Percentiles rank a stretch among this genome's conserved stretches.
These are phyloP conservation scores for Leptobrachium ailaonicum DNA, from an alignment of 2,113 vertebrate species.

Conservation along the genomic window DNA sequence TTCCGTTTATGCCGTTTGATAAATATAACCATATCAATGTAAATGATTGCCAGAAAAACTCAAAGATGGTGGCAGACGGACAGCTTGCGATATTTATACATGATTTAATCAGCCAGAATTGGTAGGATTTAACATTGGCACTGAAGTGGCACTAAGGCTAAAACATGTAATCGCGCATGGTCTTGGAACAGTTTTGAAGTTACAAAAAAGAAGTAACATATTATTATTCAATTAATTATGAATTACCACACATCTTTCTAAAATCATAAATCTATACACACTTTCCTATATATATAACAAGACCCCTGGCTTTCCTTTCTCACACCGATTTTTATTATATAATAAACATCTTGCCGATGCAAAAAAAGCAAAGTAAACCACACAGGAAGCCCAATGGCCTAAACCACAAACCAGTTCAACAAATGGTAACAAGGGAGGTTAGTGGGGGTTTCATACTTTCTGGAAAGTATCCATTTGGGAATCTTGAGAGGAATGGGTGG, in stretches of 20 bases:
- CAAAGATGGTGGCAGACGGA: too few relatives aligned
- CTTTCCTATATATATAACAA: slow-evolving; percentile 35
- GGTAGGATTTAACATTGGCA: too few relatives aligned
- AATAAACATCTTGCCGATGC: slow-evolving; percentile 38
- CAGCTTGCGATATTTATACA: too few relatives aligned
- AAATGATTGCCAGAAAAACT: too few relatives aligned
- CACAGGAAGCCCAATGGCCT: slow-evolving; percentile 42
- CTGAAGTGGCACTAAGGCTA: too few relatives aligned
- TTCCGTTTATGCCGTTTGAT: too few relatives aligned
- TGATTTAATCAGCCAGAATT: too few relatives aligned
- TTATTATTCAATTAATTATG: slow-evolving; percentile 48
- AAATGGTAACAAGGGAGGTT: slow-evolving; percentile 35
- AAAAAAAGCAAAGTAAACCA: slow-evolving; percentile 40
- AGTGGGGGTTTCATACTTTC: slow-evolving; percentile 11
- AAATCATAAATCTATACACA: slow-evolving; percentile 43
- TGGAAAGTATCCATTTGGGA: slow-evolving; percentile 6
- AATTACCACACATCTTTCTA: slow-evolving; percentile 45
- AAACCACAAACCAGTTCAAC: slow-evolving; percentile 43
- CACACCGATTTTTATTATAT: slow-evolving; percentile 46
- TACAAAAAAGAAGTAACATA: slow-evolving; percentile 36
- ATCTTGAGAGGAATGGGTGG: not conserved
- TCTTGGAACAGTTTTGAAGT: not conserved
- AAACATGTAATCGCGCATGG: too few relatives aligned
- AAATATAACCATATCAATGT: too few relatives aligned
- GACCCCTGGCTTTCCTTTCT: slow-evolving; percentile 38